Conservation (phyloP, 2,888 invertebrate genomes). For the Philereme transversata region DNA sequence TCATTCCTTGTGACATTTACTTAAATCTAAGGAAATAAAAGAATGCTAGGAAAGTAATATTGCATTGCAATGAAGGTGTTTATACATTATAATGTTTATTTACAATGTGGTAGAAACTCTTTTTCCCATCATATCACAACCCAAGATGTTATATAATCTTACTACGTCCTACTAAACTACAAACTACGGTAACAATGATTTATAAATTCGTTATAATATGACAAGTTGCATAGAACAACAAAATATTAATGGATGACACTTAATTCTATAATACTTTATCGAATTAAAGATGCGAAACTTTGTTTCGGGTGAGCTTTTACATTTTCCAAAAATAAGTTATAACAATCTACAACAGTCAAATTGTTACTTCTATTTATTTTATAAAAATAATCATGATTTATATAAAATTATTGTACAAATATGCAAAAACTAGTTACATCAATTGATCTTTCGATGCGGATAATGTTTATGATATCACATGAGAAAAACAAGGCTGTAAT, state of each 20-base stretch:
- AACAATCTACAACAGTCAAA: slow-evolving; percentile 59
- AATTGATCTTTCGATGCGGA: slow-evolving; percentile 55
- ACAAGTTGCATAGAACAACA: slow-evolving; percentile 65
- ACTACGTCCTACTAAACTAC: slow-evolving; percentile 63
- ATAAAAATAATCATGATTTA: slow-evolving; percentile 54
- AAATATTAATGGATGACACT: slow-evolving; percentile 58
- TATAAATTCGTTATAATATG: slow-evolving; percentile 78
- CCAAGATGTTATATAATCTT: slow-evolving; percentile 48
- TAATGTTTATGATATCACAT: slow-evolving; percentile 49
- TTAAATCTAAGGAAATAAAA: slow-evolving; percentile 43
- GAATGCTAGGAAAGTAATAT: slow-evolving; percentile 36
- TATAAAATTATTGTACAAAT: slow-evolving; percentile 68
- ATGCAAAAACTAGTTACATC: slow-evolving; percentile 67
- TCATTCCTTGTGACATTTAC: slow-evolving; percentile 48
- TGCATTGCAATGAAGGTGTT: slow-evolving; percentile 45
- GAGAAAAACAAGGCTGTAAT: slow-evolving; percentile 31
- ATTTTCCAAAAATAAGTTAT: slow-evolving; percentile 49
- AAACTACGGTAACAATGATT: slow-evolving; percentile 76
- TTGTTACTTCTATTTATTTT: slow-evolving; percentile 52
- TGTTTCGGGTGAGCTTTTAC: slow-evolving; percentile 46
- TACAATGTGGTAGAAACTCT: slow-evolving; percentile 48
- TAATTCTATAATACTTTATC: slow-evolving; percentile 67
- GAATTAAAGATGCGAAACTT: slow-evolving; percentile 53
- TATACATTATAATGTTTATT: slow-evolving; percentile 42
- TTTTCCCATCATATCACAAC: slow-evolving; percentile 57